These are phyloP conservation scores for Sebastes vulpes DNA, from an alignment of 2,797 vertebrate species.

Conservation along the genomic window DNA sequence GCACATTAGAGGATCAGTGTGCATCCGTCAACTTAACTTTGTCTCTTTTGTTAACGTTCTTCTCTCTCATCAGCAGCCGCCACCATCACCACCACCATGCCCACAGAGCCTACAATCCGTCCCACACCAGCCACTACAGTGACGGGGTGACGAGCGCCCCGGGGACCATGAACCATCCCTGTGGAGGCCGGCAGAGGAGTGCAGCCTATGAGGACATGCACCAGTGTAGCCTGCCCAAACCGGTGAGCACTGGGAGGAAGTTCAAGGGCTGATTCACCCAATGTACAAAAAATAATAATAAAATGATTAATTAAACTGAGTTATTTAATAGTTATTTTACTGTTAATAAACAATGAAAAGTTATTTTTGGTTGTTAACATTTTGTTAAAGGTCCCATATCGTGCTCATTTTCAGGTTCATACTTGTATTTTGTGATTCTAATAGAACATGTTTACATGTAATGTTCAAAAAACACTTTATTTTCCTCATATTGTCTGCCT, in stretches of 20 bases:
- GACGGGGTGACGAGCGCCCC: constrained; percentile 99
- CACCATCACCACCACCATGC: constrained; percentile 83
- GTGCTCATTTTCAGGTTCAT: too few relatives aligned
- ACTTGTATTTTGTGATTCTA: too few relatives aligned
- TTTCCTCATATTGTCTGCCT: too few relatives aligned
- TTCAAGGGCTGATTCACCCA: not conserved
- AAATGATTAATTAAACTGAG: too few relatives aligned
- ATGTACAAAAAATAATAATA: too few relatives aligned
- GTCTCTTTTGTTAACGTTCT: not conserved
- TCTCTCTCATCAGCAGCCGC: constrained; percentile 59
- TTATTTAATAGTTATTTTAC: too few relatives aligned
- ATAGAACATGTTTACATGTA: too few relatives aligned
- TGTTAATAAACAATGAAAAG: too few relatives aligned
- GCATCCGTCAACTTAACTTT: not conserved
- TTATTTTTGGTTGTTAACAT: too few relatives aligned
- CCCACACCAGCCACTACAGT: constrained; percentile 92
- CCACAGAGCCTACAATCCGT: constrained; percentile 89
- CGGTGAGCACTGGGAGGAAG: constrained; percentile 84
- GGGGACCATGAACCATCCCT: constrained; percentile 94
- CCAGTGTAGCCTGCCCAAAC: constrained; percentile 97
- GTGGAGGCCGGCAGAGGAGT: constrained; percentile 92
- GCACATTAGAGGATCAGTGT: too few relatives aligned
- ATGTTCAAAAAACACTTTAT: too few relatives aligned
- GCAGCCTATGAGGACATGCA: constrained; percentile 93
- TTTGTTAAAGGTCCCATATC: too few relatives aligned